A percentile compares a stretch with the other conserved stretches of the same genome.
These are phyloP conservation scores for Callithrix jacchus DNA, from an alignment of 2,113 vertebrate genomes.

Conservation along the genomic window DNA sequence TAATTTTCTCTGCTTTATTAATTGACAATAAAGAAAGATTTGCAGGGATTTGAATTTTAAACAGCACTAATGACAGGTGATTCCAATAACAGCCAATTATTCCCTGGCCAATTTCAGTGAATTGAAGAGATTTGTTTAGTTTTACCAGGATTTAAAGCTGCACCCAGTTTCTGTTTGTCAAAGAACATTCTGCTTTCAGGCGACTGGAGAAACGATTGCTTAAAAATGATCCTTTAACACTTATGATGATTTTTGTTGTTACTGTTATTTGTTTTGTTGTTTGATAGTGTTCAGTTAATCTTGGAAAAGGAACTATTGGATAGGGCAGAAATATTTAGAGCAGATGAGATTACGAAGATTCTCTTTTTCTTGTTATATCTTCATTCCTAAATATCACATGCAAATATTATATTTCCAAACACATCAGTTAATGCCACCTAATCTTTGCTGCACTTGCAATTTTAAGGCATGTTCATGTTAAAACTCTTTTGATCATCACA, in stretches of 20 bases:
- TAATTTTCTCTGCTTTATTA: conserved; percentile 59
- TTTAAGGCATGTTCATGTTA: background rate
- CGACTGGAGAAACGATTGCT: conserved; percentile 28
- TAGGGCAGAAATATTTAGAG: background rate
- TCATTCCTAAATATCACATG: background rate
- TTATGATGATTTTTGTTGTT: background rate
- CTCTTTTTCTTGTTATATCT: background rate
- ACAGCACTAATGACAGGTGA: conserved; percentile 71
- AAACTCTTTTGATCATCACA: background rate
- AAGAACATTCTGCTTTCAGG: conserved; percentile 58
- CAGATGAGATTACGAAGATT: background rate
- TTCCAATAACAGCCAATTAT: conserved; percentile 66
- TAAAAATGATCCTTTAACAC: conserved; percentile 63
- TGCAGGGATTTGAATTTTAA: conserved; percentile 70
- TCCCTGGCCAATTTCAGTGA: conserved; percentile 67
- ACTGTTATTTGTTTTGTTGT: background rate
- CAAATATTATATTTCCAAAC: background rate
- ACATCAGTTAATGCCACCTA: background rate
- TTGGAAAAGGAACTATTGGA: background rate
- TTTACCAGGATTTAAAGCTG: conserved; percentile 68
- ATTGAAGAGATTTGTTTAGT: conserved; percentile 72
- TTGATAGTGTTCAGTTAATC: background rate
- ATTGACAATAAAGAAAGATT: conserved; percentile 73
- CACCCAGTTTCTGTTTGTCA: conserved; percentile 71
- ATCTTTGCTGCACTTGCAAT: background rate